phyloP scores from a whole-genome alignment of 2,888 invertebrate genomes.

The Cyaniris semiargus region DNA sequence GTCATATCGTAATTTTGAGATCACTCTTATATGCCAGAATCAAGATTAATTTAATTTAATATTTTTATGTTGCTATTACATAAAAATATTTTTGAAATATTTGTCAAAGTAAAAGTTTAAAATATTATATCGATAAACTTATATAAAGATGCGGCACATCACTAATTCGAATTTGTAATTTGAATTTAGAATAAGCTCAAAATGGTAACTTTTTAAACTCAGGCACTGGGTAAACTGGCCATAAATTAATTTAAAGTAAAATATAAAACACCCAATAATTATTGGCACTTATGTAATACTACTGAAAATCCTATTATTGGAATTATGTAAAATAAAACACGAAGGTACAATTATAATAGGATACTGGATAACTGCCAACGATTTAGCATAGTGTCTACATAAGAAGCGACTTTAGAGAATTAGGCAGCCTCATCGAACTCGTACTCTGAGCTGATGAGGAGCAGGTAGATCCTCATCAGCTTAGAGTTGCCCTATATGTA shows the following conservation, averaged over 20 bases:
- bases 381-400: too few species aligned
- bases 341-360: too few species aligned
- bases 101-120: not conserved
- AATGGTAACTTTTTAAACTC: not conserved
- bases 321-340: too few species aligned
- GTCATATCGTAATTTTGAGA: not conserved
- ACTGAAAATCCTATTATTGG: too few species aligned
- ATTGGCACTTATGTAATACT: not conserved
- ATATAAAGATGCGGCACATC: not conserved
- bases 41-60: too few species aligned
- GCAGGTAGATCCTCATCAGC: too few species aligned
- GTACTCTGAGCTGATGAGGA: not conserved
- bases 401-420: too few species aligned
- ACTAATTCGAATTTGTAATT: not conserved
- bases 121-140: not conserved
- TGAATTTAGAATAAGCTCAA: not conserved
- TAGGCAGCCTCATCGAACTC: not conserved
- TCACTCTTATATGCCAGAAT: not conserved
- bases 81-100: slow-evolving; percentile 13
- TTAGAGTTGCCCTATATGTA: too few species aligned
- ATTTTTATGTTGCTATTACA: too few species aligned
- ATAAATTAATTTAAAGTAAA: not conserved
- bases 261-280: not conserved
- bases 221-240: not conserved
- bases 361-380: too few species aligned